Evolutionary conservation across 2,888 invertebrate genomes (phyloP).

Genomic region (Selenia dentaria): DNA sequence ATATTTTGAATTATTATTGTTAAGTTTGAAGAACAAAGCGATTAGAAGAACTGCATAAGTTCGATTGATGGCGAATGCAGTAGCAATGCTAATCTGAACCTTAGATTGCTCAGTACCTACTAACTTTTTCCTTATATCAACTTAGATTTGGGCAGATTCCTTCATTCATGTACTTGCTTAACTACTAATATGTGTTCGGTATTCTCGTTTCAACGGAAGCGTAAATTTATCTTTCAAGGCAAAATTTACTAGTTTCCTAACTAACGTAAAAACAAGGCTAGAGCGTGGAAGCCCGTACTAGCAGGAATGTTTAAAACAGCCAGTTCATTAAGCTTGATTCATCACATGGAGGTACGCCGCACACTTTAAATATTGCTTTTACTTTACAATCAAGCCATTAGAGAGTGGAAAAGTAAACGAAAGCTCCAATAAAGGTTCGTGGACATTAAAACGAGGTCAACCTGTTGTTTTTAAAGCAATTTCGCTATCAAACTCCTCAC

Average conservation of each 20-base stretch:
- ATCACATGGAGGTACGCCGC: slow-evolving; percentile 20
- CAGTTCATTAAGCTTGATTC: slow-evolving; percentile 26
- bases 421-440: slow-evolving; percentile 34
- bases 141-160: no score
- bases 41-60: no score
- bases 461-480: slow-evolving; percentile 71
- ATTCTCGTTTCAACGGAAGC: neutral
- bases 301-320: slow-evolving; percentile 23
- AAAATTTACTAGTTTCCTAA: slow-evolving; percentile 7
- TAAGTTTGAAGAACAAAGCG: no score
- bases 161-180: no score
- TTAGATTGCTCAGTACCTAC: no score
- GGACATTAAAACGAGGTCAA: slow-evolving; percentile 47
- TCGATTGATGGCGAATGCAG: no score
- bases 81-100: no score
- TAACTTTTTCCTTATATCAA: no score
- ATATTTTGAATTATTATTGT: no score
- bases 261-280: slow-evolving; percentile 8
- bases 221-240: neutral
- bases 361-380: slow-evolving; percentile 26
- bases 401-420: slow-evolving; percentile 32
- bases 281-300: slow-evolving; percentile 5
- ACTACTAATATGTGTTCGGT: no score
- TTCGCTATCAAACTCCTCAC: slow-evolving; percentile 65
- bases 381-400: slow-evolving; percentile 33